phyloP scores from a whole-genome alignment of 2,797 vertebrate genomes.

The Cheirogaleus major region DNA sequence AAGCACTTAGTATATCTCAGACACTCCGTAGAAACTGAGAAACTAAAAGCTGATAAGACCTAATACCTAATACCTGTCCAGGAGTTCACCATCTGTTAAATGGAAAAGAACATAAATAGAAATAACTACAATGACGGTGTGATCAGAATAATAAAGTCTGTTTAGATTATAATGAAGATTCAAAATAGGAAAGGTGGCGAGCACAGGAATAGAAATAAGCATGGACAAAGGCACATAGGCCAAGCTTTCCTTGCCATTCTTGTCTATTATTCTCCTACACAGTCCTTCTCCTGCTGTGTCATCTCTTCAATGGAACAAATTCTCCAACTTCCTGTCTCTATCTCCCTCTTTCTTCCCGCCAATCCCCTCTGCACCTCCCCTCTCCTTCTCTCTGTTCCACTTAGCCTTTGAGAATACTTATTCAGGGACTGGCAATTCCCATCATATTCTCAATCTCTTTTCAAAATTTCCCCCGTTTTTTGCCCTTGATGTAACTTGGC shows the following conservation, averaged over 20 bases:
- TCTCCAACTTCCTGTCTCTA: not conserved
- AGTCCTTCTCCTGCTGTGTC: not conserved
- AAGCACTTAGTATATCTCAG: not conserved
- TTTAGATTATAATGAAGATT: not conserved
- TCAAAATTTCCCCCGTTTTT: not conserved
- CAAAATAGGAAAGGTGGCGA: not conserved
- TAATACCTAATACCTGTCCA: not conserved
- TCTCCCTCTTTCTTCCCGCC: not conserved
- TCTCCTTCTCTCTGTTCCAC: not conserved
- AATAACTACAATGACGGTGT: not conserved
- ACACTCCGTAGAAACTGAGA: not conserved
- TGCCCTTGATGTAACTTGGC: not conserved
- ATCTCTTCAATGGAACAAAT: not conserved
- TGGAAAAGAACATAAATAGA: not conserved
- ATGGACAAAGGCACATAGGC: not conserved
- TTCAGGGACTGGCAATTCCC: not conserved
- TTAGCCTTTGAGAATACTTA: not conserved
- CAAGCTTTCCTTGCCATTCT: not conserved
- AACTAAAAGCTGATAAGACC: not conserved
- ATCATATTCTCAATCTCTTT: not conserved
- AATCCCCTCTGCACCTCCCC: rapidly evolving
- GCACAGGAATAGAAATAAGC: not conserved
- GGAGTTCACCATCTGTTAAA: not conserved
- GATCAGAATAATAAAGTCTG: not conserved
- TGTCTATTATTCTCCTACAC: not conserved